These are phyloP conservation scores for Lycorma delicatula DNA, from an alignment of 1,140 invertebrate species.

Conservation along the genomic window DNA sequence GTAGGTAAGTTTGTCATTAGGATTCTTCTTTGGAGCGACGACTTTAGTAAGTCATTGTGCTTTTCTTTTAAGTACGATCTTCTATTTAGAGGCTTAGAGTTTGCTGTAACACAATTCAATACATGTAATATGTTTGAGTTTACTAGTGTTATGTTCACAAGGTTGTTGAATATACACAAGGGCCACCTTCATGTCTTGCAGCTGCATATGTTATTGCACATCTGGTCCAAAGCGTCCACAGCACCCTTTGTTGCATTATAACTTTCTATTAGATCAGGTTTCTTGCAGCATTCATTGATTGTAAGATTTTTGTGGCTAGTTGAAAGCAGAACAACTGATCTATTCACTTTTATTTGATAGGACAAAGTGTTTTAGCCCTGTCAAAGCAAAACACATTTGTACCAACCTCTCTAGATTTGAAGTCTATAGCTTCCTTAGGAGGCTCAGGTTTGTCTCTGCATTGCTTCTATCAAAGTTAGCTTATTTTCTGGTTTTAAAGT, in stretches of 20 bases:
- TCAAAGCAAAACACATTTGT: conserved; percentile 10
- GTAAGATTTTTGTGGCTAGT: conserved; percentile 30
- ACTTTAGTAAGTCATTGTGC: not conserved
- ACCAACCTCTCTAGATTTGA: conserved; percentile 6
- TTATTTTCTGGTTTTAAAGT: conserved; percentile 24
- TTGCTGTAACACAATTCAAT: not conserved
- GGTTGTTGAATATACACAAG: conserved; percentile 26
- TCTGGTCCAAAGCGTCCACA: conserved; percentile 30
- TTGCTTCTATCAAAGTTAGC: conserved; percentile 31
- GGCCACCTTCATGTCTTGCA: conserved; percentile 29
- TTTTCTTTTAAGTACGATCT: not conserved
- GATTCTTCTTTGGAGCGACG: not conserved
- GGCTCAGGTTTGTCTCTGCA: conserved; percentile 33
- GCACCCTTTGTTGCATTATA: conserved; percentile 32
- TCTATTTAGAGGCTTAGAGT: not conserved
- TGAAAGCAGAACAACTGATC: conserved; percentile 27
- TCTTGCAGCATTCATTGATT: conserved; percentile 21
- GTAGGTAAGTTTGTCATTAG: not conserved
- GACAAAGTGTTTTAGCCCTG: conserved; percentile 7
- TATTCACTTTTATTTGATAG: conserved; percentile 8
- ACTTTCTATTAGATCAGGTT: conserved; percentile 28
- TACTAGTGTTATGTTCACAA: conserved; percentile 26
- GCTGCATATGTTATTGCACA: conserved; percentile 25
- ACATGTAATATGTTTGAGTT: conserved; percentile 10
- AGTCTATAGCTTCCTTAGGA: conserved; percentile 16